Base-by-base conservation (phyloP, 2,113 vertebrate species). In the Equus przewalskii region DNA sequence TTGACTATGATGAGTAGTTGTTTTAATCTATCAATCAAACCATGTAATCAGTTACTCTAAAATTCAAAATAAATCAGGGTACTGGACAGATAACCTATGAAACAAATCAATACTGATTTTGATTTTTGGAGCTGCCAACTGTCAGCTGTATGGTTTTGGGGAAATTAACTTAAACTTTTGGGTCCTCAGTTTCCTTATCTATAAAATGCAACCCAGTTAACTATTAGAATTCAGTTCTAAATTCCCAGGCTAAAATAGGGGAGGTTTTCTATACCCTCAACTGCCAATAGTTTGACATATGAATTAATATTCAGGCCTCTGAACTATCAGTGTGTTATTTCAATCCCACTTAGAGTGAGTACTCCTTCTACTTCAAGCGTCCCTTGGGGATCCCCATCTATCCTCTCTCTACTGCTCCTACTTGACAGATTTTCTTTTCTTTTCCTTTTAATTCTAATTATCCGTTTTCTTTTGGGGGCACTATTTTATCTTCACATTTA, bases 41-140 rank as follows among this genome's bases (percentile, higher is more conserved):
- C 60, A 67, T 90, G 51, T 24, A 94, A 96, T 69, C 54, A 54
- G 62, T 94, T 94, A 82, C 12, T 76, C 58, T 80, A 36, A 60
- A 95, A 87, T 84, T 83, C 54, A 96, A 90, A 96, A 72, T 62
- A 98, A 95, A 83, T 91, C 54, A 93, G 6, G 1, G 0, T 60
- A 28, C 64, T 60, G 64, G 54, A 69, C 15, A 67, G 8, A 19
- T 4, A 69, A 9, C 3, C 41, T 86, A 86, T 36, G 24, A 69
- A 70, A 36, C 9, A 13, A 91, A 30, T 80, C 46, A 89, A 65
- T 90, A 70, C 8, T 56, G 30, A 76, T 49, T 69, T 80, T 86
- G 54, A 91, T 46, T 51, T 89, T 30, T 79, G 36, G 14, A 4
- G 7, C 22, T n/a, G 11, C 3, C 41, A 83, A 65, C 12, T n/a